phyloP scores from a whole-genome alignment of 2,113 vertebrate species.

The Motacilla tschutschensis region DNA sequence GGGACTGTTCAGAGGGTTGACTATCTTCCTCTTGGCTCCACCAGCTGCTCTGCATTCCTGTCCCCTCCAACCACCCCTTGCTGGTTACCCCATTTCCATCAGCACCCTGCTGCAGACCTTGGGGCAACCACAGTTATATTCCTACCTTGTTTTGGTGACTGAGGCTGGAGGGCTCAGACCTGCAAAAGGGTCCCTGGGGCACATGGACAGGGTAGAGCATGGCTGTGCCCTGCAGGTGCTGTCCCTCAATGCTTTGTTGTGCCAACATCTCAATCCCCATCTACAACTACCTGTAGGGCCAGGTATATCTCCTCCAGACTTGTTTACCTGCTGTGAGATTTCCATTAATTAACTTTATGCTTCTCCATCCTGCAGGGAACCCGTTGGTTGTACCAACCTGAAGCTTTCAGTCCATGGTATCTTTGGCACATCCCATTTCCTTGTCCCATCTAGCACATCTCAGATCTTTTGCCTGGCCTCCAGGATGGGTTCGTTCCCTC shows the following conservation, averaged over 20 bases:
- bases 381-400: rapidly evolving
- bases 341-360: not conserved
- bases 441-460: not conserved
- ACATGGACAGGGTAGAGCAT: not conserved
- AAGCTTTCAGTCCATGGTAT: not conserved
- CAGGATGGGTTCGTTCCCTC: not conserved
- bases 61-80: not conserved
- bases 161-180: not conserved
- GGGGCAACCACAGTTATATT: not conserved
- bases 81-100: not conserved
- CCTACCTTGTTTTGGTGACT: not conserved
- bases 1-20: not conserved
- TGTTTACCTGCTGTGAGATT: not conserved
- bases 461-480: not conserved
- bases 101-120: not conserved
- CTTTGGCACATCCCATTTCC: not conserved
- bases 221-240: not conserved
- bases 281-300: not conserved
- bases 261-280: not conserved
- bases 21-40: rapidly evolving
- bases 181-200: not conserved
- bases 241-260: not conserved
- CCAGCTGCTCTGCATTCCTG: not conserved
- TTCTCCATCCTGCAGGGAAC: not conserved
- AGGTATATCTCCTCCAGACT: not conserved